Conservation (phyloP, 2,797 vertebrate genomes). For the Pipistrellus kuhlii region DNA sequence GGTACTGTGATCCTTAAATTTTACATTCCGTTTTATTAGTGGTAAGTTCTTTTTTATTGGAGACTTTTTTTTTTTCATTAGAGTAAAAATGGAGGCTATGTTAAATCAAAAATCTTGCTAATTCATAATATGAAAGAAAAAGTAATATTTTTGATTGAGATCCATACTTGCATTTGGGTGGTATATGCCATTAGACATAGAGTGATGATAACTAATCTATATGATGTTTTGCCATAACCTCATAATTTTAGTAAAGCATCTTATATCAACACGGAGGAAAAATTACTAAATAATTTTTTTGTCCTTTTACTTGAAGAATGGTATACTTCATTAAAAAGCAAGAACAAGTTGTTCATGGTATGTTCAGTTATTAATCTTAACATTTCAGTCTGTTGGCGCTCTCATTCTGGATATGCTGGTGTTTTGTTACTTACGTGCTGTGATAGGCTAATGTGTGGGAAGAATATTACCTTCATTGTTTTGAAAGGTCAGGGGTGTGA, state of each 20-base stretch:
- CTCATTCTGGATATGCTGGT: background rate
- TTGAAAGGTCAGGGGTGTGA: conserved; percentile 52
- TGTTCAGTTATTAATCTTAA: conserved; percentile 8
- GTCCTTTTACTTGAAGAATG: background rate
- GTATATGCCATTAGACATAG: background rate
- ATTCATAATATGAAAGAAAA: conserved; percentile 36
- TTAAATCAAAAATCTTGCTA: conserved; percentile 43
- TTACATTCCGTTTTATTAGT: conserved; percentile 32
- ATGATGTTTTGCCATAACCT: background rate
- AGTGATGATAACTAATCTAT: conserved; percentile 9
- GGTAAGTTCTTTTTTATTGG: conserved; percentile 39
- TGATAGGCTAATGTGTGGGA: background rate
- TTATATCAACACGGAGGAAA: conserved; percentile 36
- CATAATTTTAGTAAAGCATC: conserved; percentile 32
- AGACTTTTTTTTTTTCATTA: background rate
- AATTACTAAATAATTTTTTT: background rate
- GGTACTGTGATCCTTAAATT: background rate
- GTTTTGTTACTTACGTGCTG: background rate
- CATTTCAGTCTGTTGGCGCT: background rate
- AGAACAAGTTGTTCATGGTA: background rate
- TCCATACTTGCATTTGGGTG: background rate
- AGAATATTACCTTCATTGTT: background rate
- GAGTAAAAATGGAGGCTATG: background rate
- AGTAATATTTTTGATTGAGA: background rate
- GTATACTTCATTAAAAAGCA: background rate